A percentile compares a stretch with the other conserved stretches of the same genome.
Conservation (phyloP, 2,888 invertebrate genomes). For the Eupithecia exiguata region DNA sequence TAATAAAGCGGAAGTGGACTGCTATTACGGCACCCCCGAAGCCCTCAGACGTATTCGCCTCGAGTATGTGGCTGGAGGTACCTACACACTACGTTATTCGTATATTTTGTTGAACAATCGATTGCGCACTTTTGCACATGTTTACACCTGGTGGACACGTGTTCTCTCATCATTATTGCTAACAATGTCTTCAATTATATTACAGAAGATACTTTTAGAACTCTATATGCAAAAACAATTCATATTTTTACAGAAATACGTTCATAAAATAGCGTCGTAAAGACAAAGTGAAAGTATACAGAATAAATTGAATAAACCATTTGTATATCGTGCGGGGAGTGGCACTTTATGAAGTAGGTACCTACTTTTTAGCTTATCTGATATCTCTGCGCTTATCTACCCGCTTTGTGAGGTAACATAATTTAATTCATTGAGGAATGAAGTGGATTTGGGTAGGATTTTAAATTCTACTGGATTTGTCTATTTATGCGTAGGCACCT, state of each 20-base stretch:
- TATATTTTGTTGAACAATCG: conserved; percentile 32
- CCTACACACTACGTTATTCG: conserved; percentile 28
- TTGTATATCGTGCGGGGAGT: conserved; percentile 45
- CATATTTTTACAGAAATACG: conserved; percentile 31
- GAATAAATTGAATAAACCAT: conserved; percentile 45
- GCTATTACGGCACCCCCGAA: conserved; percentile 70
- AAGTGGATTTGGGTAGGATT: conserved; percentile 59
- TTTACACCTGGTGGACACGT: conserved; percentile 27
- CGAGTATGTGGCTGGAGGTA: conserved; percentile 30
- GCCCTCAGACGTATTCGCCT: conserved; percentile 47
- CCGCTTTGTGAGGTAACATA: conserved; percentile 54
- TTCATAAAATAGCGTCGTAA: conserved; percentile 36
- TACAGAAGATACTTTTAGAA: conserved; percentile 21
- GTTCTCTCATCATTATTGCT: conserved; percentile 24
- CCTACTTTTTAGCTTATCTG: conserved; percentile 54
- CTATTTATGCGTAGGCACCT: conserved; percentile 59
- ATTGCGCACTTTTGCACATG: conserved; percentile 25
- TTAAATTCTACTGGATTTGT: conserved; percentile 59
- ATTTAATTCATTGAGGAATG: conserved; percentile 57
- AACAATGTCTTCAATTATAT: conserved; percentile 27
- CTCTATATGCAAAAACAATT: conserved; percentile 28
- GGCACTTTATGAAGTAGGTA: conserved; percentile 50
- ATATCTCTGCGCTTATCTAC: conserved; percentile 52
- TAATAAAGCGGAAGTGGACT: conserved; percentile 83
- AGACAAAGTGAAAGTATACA: conserved; percentile 41